Evolutionary conservation across 2,888 invertebrate genomes (phyloP).

Genomic region (Synanthedon vespiformis): DNA sequence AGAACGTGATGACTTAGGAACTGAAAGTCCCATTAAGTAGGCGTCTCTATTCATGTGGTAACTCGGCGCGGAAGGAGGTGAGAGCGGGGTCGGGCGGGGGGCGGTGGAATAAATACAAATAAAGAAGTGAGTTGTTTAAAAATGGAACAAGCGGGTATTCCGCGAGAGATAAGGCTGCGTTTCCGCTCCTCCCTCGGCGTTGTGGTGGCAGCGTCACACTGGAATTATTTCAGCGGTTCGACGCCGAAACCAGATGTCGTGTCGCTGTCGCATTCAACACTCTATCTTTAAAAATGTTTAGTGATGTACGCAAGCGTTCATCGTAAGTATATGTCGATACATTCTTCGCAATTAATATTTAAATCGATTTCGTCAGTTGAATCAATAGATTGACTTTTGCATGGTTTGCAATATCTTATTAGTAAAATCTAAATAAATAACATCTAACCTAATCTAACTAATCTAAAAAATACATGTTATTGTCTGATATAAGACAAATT

Average conservation of each 20-base stretch:
- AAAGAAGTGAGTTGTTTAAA: constrained; percentile 70
- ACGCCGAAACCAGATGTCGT: constrained; percentile 58
- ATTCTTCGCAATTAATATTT: no score
- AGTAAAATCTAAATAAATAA: no score
- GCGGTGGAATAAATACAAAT: constrained; percentile 56
- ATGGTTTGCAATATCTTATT: no score
- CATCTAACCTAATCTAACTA: no score
- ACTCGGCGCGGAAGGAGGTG: constrained; percentile 26
- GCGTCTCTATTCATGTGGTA: constrained; percentile 65
- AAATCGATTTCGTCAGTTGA: no score
- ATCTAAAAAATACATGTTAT: no score
- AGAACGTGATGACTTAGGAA: constrained; percentile 68
- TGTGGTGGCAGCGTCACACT: constrained; percentile 26
- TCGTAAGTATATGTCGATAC: not conserved
- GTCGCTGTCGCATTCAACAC: constrained; percentile 62
- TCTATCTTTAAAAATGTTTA: constrained; percentile 64
- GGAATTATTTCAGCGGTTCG: constrained; percentile 68
- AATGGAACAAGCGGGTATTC: constrained; percentile 68
- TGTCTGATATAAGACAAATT: no score
- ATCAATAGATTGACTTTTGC: no score
- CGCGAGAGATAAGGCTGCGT: constrained; percentile 64
- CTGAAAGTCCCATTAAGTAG: constrained; percentile 68
- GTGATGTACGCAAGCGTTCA: constrained; percentile 26
- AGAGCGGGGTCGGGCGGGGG: constrained; percentile 27
- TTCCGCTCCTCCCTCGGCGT: constrained; percentile 45